Evolutionary conservation across 2,888 invertebrate species (phyloP), one percentile per base, ranked within the genome.

Genomic region (Ochropacha duplaris): DNA sequence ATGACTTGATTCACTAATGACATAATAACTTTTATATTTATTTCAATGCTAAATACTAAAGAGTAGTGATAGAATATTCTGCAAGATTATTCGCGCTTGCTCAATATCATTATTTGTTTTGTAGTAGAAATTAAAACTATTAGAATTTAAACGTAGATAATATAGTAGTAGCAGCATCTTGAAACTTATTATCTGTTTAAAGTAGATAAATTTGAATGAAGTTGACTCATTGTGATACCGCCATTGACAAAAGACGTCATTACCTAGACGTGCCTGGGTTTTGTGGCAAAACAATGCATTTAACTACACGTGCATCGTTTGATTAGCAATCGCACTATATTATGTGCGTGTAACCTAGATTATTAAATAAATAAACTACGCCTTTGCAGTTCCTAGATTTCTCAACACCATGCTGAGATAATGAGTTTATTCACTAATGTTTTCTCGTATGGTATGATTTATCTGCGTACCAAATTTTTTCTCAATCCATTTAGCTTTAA

Each of bases 331-430:
- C 39, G 6, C n/a, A 14, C 36, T 19, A 44, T 5, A 19, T n/a
- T n/a, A 6, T 19, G 36, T 44, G 39, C 39, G 19, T 44, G 39
- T 16, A 44, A 44, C 39, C 19, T 19, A 44, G 39, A 44, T 44
- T 16, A 44, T 36, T 14, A 36, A 36, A 14, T 14, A 14, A 36
- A 36, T 36, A 22, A 39, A 55, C 19, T 26, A 28, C 51, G 31
- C 54, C 26, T 49, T 57, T 50, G n/a, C 22, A 50, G 22, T 26
- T 50, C 22, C 26, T 44, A 44, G 16, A 44, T 44, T 16, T 44
- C 39, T 4, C 16, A 16, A 19, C 19, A 16, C 16, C 16, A 16
- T 31, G 2, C 3, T 19, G n/a, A 52, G 52, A 52, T 19, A 8
- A 19, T 31, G 31, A 16, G 19, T 28, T 22, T 36, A 36, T 36